A percentile compares a stretch with the other conserved stretches of the same genome.
phyloP scores from a whole-genome alignment of 2,888 invertebrate genomes.

The Hyalella azteca region DNA sequence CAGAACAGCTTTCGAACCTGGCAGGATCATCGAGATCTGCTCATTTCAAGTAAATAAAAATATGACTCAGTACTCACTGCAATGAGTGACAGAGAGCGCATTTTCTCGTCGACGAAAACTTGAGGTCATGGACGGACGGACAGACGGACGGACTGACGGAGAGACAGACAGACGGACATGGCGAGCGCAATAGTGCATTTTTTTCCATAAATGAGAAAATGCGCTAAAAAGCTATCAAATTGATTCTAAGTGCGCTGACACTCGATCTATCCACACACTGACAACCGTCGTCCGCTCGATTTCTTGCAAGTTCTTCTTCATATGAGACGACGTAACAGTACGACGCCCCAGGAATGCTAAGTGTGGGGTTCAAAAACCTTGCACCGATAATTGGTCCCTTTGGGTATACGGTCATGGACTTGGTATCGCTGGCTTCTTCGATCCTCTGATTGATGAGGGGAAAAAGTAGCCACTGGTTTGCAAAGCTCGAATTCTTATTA shows the following conservation, averaged over 20 bases:
- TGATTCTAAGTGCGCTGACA: not conserved
- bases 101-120: too few species aligned
- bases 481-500: not conserved
- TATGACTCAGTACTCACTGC: too few species aligned
- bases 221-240: too few species aligned
- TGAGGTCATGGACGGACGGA: too few species aligned
- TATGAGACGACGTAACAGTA: conserved; percentile 1
- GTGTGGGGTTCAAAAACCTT: conserved; percentile 27
- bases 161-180: too few species aligned
- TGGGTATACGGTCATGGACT: conserved; percentile 19
- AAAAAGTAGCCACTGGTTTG: not conserved
- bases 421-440: not conserved
- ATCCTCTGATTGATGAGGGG: conserved; percentile 22
- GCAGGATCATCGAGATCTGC: too few species aligned
- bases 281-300: not conserved
- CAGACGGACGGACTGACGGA: too few species aligned
- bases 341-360: conserved; percentile 20
- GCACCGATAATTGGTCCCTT: conserved; percentile 13
- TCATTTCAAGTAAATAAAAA: too few species aligned
- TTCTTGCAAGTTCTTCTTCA: not conserved
- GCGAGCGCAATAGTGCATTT: too few species aligned
- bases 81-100: too few species aligned
- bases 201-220: too few species aligned
- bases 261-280: conserved; percentile 1
- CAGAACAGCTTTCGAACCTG: too few species aligned